Conservation (phyloP, 2,888 invertebrate species). For the Eledona agricola region DNA sequence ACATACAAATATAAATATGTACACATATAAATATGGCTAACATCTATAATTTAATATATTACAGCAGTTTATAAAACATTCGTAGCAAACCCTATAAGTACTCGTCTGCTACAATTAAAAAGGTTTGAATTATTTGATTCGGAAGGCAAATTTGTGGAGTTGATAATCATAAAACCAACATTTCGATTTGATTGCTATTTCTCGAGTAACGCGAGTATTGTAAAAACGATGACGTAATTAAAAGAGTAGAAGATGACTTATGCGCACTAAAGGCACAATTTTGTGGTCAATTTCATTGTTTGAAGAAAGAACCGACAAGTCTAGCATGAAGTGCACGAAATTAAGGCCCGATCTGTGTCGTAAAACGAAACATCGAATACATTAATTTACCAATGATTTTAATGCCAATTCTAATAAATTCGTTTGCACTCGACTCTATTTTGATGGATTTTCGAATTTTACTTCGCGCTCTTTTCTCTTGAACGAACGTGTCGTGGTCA, state of each 20-base stretch:
- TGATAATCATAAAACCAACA: constrained; percentile 35
- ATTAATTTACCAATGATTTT: constrained; percentile 18
- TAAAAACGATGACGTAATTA: constrained; percentile 7
- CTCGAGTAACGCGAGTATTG: constrained; percentile 4
- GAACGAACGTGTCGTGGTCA: constrained; percentile 46
- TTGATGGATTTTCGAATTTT: constrained; percentile 45
- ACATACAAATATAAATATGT: constrained; percentile 56
- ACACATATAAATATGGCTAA: constrained; percentile 52
- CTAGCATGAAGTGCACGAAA: constrained; percentile 29
- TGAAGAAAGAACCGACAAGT: constrained; percentile 10
- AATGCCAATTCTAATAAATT: constrained; percentile 16
- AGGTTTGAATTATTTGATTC: constrained; percentile 35
- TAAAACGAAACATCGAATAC: constrained; percentile 23
- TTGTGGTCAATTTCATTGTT: constrained; percentile 35
- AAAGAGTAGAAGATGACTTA: no score
- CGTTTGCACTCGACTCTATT: constrained; percentile 16
- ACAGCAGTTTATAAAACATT: constrained; percentile 44
- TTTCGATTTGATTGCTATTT: constrained; percentile 21
- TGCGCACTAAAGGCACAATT: constrained; percentile 41
- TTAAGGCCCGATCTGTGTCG: constrained; percentile 27
- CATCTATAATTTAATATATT: constrained; percentile 41
- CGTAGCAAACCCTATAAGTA: constrained; percentile 41
- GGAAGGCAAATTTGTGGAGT: constrained; percentile 49
- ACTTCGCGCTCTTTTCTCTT: constrained; percentile 45
- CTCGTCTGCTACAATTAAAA: constrained; percentile 19